A percentile compares a stretch with the other conserved stretches of the same genome.
These are phyloP conservation scores for Mobula hypostoma DNA, from an alignment of 2,113 vertebrate species.

Conservation along the genomic window DNA sequence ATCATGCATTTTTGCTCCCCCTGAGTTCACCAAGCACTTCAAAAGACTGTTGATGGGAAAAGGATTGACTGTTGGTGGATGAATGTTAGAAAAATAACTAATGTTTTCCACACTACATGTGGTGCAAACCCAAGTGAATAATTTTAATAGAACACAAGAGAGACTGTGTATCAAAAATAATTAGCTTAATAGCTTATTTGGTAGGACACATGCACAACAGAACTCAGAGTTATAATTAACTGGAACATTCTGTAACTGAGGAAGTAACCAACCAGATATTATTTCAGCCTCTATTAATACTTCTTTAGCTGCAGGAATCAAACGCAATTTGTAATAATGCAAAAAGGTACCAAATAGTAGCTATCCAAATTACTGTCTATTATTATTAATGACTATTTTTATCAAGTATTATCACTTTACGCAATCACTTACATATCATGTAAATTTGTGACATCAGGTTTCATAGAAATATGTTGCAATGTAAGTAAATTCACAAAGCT, in stretches of 20 bases:
- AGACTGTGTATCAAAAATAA: constrained; percentile 11
- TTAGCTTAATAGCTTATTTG: constrained; percentile 22
- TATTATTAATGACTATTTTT: not conserved
- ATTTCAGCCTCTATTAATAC: constrained; percentile 10
- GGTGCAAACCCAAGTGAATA: not conserved
- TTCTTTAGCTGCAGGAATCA: not conserved
- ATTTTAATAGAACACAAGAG: constrained; percentile 22
- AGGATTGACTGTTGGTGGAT: not conserved
- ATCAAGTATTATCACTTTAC: not conserved
- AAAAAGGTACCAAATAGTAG: not conserved
- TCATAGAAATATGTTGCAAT: not conserved
- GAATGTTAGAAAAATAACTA: constrained; percentile 9
- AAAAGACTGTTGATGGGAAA: not conserved
- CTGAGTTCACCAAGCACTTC: not conserved
- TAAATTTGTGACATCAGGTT: not conserved
- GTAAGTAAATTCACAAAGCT: not conserved
- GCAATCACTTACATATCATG: not conserved
- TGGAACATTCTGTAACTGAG: constrained; percentile 34
- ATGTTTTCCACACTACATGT: not conserved
- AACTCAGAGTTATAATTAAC: constrained; percentile 28
- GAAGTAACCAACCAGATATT: constrained; percentile 14
- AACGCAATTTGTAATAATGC: not conserved
- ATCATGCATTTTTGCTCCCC: not conserved
- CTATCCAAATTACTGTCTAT: not conserved
- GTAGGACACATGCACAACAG: constrained; percentile 21